Evolutionary conservation across 2,113 vertebrate genomes (phyloP).

Genomic region (Gadus chalcogrammus): DNA sequence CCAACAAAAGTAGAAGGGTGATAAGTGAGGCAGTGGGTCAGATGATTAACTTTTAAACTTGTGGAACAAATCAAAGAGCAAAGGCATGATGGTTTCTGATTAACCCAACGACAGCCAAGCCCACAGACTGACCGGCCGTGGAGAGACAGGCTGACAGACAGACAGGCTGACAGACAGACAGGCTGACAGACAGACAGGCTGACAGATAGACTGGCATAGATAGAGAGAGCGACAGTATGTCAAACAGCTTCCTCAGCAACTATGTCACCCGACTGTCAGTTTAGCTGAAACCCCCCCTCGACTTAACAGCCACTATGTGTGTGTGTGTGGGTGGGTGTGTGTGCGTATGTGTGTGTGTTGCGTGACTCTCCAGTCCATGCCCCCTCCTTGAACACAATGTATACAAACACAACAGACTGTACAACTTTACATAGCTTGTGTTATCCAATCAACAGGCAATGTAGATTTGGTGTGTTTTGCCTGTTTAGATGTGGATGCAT

Average conservation of each 20-base stretch:
- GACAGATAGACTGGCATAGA: slow-evolving; percentile 12
- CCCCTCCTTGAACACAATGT: slow-evolving; percentile 3
- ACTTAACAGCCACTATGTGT: neutral
- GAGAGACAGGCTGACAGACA: slow-evolving; percentile 4
- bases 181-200: neutral
- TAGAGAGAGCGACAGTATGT: slow-evolving; percentile 44
- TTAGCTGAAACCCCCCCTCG: too few relatives aligned
- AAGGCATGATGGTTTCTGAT: too few relatives aligned
- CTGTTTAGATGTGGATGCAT: too few relatives aligned
- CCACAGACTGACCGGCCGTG: neutral
- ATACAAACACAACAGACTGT: slow-evolving; percentile 23
- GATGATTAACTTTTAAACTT: neutral
- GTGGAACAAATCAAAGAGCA: neutral
- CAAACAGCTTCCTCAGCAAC: slow-evolving; percentile 67
- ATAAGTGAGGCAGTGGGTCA: neutral
- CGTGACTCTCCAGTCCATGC: neutral
- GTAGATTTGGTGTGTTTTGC: too few relatives aligned
- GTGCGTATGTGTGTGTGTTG: slow-evolving; percentile 6
- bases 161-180: too few relatives aligned
- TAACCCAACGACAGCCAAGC: neutral
- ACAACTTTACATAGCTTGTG: too few relatives aligned
- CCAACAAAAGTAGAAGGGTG: neutral
- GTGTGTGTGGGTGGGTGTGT: slow-evolving; percentile 3
- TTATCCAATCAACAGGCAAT: too few relatives aligned
- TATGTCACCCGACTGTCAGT: slow-evolving; percentile 32